Evolutionary conservation across 2,113 vertebrate genomes (phyloP).

Genomic region (Cyphotilapia sp.): DNA sequence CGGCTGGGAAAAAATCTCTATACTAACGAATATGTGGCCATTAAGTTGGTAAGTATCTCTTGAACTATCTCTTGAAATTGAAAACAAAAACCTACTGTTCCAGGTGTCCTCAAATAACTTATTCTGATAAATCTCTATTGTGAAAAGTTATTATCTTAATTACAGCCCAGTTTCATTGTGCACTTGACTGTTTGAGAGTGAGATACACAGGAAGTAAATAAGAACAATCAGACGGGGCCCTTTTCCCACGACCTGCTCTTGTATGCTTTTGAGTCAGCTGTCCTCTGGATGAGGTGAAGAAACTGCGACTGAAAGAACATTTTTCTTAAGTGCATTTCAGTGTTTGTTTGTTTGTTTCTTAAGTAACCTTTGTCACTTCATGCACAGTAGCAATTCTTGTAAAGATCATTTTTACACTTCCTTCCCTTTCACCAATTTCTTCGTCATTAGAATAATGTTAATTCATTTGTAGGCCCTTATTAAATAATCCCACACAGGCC

Average conservation of each 20-base stretch:
- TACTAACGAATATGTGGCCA: constrained; percentile 98
- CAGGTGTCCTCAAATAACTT: background rate
- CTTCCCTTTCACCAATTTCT: background rate
- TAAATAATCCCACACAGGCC: background rate
- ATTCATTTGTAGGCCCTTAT: background rate
- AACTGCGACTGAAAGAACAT: background rate
- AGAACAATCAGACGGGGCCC: background rate
- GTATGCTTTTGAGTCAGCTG: constrained; percentile 14
- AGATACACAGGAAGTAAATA: constrained; percentile 25
- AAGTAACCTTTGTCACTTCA: background rate
- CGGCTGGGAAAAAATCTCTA: constrained; percentile 98
- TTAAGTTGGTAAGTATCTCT: constrained; percentile 88
- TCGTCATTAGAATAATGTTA: background rate
- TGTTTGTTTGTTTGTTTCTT: background rate
- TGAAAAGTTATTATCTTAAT: background rate
- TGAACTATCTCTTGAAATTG: background rate
- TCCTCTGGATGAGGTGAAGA: background rate
- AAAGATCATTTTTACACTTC: background rate
- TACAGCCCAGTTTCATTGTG: background rate
- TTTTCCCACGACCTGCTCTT: background rate
- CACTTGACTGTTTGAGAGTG: background rate
- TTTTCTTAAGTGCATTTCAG: background rate
- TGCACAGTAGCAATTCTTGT: background rate
- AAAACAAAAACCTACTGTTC: background rate
- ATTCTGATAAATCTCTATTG: background rate